These are phyloP conservation scores for Drosophila nr. perissopoda DNA, from an alignment of 2,888 invertebrate species.

Conservation along the genomic window DNA sequence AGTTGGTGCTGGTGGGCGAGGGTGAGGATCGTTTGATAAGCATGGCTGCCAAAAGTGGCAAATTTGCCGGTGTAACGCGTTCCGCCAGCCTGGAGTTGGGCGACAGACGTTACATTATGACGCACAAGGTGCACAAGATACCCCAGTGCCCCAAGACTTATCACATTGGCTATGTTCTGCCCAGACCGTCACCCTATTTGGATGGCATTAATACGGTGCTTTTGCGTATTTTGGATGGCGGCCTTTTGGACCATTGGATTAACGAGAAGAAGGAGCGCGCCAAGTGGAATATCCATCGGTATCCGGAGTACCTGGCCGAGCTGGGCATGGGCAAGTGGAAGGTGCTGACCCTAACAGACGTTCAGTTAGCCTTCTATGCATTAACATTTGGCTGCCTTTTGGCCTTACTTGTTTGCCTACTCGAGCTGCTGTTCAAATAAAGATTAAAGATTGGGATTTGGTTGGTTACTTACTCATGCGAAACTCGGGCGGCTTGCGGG, in stretches of 20 bases:
- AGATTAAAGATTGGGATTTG: not conserved
- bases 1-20: conserved; percentile 74
- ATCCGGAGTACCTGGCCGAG: conserved; percentile 64
- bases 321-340: conserved; percentile 75
- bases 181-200: conserved; percentile 80
- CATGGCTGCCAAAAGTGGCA: conserved; percentile 67
- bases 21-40: conserved; percentile 74
- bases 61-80: conserved; percentile 81
- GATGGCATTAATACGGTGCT: conserved; percentile 78
- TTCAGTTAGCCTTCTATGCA: conserved; percentile 83
- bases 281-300: conserved; percentile 68
- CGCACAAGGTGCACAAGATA: conserved; percentile 81
- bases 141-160: conserved; percentile 84
- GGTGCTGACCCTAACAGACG: conserved; percentile 80
- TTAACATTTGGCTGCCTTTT: conserved; percentile 77
- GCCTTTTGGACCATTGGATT: conserved; percentile 83
- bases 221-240: conserved; percentile 77
- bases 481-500: conserved; percentile 43
- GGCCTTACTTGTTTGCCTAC: conserved; percentile 44
- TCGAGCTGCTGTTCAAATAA: conserved; percentile 44
- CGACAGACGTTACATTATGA: conserved; percentile 78
- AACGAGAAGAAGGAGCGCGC: conserved; percentile 76
- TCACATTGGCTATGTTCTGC: conserved; percentile 82
- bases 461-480: conserved; percentile 46
- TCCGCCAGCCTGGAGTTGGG: conserved; percentile 75